A percentile compares a stretch with the other conserved stretches of the same genome.
Conservation (phyloP, 2,888 invertebrate genomes). For the Protula sp. region DNA sequence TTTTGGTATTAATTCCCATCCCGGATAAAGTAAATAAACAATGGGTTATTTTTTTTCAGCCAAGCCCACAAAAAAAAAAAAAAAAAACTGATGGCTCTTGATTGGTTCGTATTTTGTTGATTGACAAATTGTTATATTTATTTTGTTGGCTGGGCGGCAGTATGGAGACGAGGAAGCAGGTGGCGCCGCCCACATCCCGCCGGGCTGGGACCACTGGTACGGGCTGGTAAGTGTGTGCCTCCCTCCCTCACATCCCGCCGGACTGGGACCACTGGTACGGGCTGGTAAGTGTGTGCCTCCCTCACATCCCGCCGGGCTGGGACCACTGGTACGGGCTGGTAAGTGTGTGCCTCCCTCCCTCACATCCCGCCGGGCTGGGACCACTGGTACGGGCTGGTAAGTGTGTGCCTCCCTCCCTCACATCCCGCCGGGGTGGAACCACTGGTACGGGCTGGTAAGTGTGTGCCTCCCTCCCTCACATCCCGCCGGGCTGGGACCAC, state of each 20-base stretch:
- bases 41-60: no score
- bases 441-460: slow-evolving; percentile 81
- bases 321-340: slow-evolving; percentile 76
- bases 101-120: no score
- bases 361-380: slow-evolving; percentile 81
- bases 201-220: slow-evolving; percentile 82
- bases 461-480: no score
- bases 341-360: no score
- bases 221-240: slow-evolving; percentile 64
- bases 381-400: slow-evolving; percentile 77
- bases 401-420: no score
- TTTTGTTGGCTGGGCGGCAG: no score
- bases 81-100: no score
- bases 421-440: slow-evolving; percentile 79
- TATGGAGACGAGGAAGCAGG: slow-evolving; percentile 63
- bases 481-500: slow-evolving; percentile 80
- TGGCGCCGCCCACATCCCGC: slow-evolving; percentile 67
- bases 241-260: slow-evolving; percentile 62
- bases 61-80: no score
- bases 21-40: no score
- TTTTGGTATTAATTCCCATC: no score
- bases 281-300: slow-evolving; percentile 80
- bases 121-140: no score
- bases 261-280: slow-evolving; percentile 88
- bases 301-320: slow-evolving; percentile 82